Conservation (phyloP, 2,113 vertebrate species). For the Sterrhoptilus dennistouni region DNA sequence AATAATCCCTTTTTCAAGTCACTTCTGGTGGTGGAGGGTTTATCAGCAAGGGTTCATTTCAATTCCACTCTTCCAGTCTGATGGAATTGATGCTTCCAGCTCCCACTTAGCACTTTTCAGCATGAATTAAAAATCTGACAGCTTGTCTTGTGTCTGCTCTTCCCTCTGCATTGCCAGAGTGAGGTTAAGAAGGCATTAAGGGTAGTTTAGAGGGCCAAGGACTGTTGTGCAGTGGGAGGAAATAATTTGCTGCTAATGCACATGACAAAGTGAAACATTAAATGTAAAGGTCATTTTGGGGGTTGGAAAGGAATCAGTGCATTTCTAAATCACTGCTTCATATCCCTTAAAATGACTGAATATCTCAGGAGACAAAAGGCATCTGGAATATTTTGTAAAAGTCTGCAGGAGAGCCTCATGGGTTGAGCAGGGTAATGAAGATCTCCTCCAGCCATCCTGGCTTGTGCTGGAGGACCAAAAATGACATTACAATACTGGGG, state of each 20-base stretch:
- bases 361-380: background rate
- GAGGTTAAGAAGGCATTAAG: background rate
- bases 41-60: background rate
- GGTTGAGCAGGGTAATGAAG: background rate
- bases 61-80: background rate
- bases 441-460: background rate
- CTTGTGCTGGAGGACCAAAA: background rate
- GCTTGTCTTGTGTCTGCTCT: background rate
- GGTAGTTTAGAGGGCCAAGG: background rate
- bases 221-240: background rate
- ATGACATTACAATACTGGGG: background rate
- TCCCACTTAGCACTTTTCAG: background rate
- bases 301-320: background rate
- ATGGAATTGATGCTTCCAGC: background rate
- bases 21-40: background rate
- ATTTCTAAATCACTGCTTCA: background rate
- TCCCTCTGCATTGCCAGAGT: background rate
- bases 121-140: constrained; percentile 34
- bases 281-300: background rate
- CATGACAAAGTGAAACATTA: background rate
- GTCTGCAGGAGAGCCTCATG: background rate
- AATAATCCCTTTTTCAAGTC: background rate
- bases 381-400: background rate
- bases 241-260: constrained; percentile 28
- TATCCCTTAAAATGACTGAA: background rate